phyloP scores from a whole-genome alignment of 1,140 invertebrate genomes.

The Araneus ventricosus region DNA sequence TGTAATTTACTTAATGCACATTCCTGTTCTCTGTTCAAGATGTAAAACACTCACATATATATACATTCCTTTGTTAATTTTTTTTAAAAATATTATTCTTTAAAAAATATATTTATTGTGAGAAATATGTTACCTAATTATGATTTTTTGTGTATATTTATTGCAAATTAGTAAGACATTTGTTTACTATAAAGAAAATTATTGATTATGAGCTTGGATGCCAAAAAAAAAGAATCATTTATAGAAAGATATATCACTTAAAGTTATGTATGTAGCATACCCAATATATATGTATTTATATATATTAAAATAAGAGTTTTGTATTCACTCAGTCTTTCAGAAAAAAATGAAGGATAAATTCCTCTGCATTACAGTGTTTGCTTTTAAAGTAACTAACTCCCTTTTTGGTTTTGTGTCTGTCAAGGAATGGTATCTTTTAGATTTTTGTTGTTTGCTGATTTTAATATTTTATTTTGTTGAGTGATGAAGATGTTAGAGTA shows the following conservation, averaged over 20 bases:
- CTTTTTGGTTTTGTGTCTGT: conserved; percentile 9
- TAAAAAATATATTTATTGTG: conserved; percentile 3
- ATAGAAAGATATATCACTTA: conserved; percentile 36
- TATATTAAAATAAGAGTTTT: conserved; percentile 7
- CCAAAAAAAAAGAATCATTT: conserved; percentile 41
- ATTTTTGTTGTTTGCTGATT: conserved; percentile 22
- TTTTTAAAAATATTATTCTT: neutral
- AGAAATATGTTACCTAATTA: neutral
- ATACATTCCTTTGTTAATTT: neutral
- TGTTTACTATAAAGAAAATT: neutral
- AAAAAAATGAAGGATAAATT: conserved; percentile 26
- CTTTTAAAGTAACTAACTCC: conserved; percentile 40
- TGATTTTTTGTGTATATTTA: neutral
- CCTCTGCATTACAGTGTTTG: neutral
- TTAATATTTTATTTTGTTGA: conserved; percentile 6
- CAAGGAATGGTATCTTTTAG: neutral
- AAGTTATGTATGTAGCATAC: conserved; percentile 45
- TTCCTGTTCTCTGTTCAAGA: neutral
- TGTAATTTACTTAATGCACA: neutral
- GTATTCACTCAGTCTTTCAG: conserved; percentile 58
- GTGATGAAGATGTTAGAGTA: neutral
- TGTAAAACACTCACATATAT: neutral
- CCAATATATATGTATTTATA: neutral
- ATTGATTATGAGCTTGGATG: conserved; percentile 45
- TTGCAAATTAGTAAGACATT: neutral